Percentiles rank a stretch among this genome's conserved stretches.
Conservation (phyloP, 2,113 vertebrate genomes). For the Cepphus grylle region DNA sequence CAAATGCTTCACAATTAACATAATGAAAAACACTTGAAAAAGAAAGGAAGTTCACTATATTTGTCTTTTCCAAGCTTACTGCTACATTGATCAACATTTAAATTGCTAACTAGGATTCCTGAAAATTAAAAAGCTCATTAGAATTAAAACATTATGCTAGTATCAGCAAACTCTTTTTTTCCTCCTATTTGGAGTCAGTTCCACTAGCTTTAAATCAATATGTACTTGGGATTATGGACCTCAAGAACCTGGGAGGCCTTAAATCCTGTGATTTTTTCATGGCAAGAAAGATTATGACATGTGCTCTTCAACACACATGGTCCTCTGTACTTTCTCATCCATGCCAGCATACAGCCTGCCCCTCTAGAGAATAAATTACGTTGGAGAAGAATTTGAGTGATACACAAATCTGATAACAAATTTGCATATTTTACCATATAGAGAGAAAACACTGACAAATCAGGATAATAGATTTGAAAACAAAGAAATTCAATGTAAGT, state of each 20-base stretch:
- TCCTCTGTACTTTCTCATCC: background rate
- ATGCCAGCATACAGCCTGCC: background rate
- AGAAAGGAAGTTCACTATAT: background rate
- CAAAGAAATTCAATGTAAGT: background rate
- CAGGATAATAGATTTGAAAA: background rate
- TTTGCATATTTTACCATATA: background rate
- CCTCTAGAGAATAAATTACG: background rate
- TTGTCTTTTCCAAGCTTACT: background rate
- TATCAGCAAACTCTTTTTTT: background rate
- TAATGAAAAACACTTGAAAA: conserved; percentile 10
- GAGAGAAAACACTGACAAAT: background rate
- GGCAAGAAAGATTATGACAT: background rate
- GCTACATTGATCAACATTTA: background rate
- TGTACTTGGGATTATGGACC: background rate
- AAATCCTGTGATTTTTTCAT: background rate
- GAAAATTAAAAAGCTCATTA: background rate
- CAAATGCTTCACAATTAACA: conserved; percentile 1
- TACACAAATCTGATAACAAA: background rate
- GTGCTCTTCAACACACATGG: background rate
- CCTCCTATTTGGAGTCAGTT: background rate
- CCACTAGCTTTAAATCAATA: background rate
- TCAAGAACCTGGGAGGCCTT: background rate
- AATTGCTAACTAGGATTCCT: background rate
- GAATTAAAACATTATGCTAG: background rate
- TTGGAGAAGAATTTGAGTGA: background rate